Evolutionary conservation across 2,113 vertebrate species (phyloP), one percentile per base, ranked within the genome.

Genomic region (Chionomys nivalis): DNA sequence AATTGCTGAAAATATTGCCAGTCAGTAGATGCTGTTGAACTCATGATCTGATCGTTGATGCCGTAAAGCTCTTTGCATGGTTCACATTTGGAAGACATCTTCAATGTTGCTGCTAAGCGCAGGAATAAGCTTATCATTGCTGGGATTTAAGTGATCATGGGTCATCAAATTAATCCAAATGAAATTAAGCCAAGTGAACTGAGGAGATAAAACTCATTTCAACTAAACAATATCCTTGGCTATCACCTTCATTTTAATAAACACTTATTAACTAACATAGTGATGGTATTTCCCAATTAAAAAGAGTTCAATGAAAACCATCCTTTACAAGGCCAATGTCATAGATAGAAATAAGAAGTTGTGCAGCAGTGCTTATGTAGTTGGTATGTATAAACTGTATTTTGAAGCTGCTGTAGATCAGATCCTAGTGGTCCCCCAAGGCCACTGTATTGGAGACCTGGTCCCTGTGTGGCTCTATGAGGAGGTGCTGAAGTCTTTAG

Each of bases 121-220:
- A 26, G n/a, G 9, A 92, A 13, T 87, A 75, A 55, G 8, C 63
- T 24, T 68, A 44, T 87, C 5, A 0, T 21, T 83, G 44, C 52
- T 24, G 4, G 61, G 73, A 93, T 94, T 68, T 85, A 77, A 93
- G 12, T 72, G 82, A 52, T 77, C 52, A 31, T 21, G 61, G 31
- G 36, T 39, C n/a, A 92, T 36, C 66, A 79, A 96, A 90, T 86
- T 82, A 94, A 87, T 44, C 42, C 39, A 95, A 93, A 79, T 90
- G 24, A 94, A 93, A 90, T 86, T 82, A 95, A 87, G 36, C 33
- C 39, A 94, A 93, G 76, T 90, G 24, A 94, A 93, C 72, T 23
- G 31, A 79, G 89, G 92, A 94, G 36, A 89, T 63, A 78, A 97
- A 91, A 96, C 44, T 92, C 9, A 28, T 86, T 89, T 89, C 42